Base-by-base conservation (phyloP, 2,888 invertebrate genomes). In the Plemyria rubiginata region DNA sequence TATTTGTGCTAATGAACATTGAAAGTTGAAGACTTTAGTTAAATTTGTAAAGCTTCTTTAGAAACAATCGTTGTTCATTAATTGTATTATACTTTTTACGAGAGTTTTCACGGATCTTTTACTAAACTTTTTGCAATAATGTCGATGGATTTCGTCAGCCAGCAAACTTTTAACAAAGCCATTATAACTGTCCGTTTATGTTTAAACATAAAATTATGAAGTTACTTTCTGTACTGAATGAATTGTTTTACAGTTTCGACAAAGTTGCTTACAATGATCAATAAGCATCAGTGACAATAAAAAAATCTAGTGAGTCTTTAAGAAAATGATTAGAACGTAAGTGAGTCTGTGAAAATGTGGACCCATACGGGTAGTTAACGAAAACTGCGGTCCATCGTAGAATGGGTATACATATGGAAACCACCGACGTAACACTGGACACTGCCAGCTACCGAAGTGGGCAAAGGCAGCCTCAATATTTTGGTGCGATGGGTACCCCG, bases 401-500 rank as follows among this genome's bases (percentile, higher is more conserved):
- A 86, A 93, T 93, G 93, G 93, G 92, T 86, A 87, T 89, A 84
- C 87, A 87, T 80, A 92, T 91, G 91, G 92, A 92, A 85, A 77
- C 86, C 79, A 81, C 88, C 78, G 86, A 92, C 81, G 86, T 82
- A 77, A 88, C 87, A 82, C 85, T 87, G 86, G 86, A 85, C 79
- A 83, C 84, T 80, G 82, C 82, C 81, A 81, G 84, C 74, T 84
- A 82, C 77, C 80, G 84, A 77, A 82, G 82, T 74, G 76, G 80
- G 69, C 72, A 77, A 71, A 74, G 75, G 66, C 83, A 84, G 73
- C 74, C 82, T 67, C 84, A 86, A 73, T 67, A 84, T 65, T 88
- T 86, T 70, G 82, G 82, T 75, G 81, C 85, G 60, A 91, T 92
- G 91, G 86, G 81, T 57, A 76, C 89, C 53, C 87, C 89, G 29